Conservation (phyloP, 2,888 invertebrate species). For the Andrena trimmerana region DNA sequence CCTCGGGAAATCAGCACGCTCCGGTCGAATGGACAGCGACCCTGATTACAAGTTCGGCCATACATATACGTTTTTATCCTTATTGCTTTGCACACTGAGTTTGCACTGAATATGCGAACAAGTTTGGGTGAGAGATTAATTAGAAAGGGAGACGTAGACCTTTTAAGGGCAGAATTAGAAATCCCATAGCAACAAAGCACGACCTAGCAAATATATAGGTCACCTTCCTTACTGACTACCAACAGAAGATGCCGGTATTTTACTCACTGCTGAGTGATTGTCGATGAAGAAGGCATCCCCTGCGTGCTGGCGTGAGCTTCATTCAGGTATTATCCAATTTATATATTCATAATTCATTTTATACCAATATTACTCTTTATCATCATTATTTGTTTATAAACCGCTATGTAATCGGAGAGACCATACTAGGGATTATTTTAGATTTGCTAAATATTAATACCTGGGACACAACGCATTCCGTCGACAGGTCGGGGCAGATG, state of each 20-base stretch:
- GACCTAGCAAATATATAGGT: constrained; percentile 84
- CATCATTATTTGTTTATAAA: constrained; percentile 80
- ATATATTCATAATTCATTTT: constrained; percentile 86
- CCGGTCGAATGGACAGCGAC: constrained; percentile 67
- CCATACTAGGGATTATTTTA: constrained; percentile 73
- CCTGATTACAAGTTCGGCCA: constrained; percentile 65
- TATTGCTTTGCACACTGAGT: constrained; percentile 71
- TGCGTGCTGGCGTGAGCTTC: constrained; percentile 85
- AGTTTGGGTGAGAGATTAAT: constrained; percentile 68
- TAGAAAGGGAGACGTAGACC: constrained; percentile 74
- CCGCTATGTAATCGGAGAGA: constrained; percentile 72
- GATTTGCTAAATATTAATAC: constrained; percentile 69
- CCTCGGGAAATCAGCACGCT: constrained; percentile 60
- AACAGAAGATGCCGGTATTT: constrained; percentile 85
- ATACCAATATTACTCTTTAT: constrained; percentile 82
- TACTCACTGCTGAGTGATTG: constrained; percentile 85
- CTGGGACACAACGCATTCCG: constrained; percentile 71
- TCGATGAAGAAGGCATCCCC: constrained; percentile 85
- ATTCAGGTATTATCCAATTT: constrained; percentile 88
- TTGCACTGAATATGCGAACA: constrained; percentile 69
- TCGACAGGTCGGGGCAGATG: constrained; percentile 73
- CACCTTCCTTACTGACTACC: constrained; percentile 85
- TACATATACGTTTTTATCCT: constrained; percentile 54
- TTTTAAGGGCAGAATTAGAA: constrained; percentile 79
- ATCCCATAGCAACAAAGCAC: constrained; percentile 84